A percentile compares a stretch with the other conserved stretches of the same genome.
These are phyloP conservation scores for Tridacna crocea DNA, from an alignment of 2,888 invertebrate species.

Conservation along the genomic window DNA sequence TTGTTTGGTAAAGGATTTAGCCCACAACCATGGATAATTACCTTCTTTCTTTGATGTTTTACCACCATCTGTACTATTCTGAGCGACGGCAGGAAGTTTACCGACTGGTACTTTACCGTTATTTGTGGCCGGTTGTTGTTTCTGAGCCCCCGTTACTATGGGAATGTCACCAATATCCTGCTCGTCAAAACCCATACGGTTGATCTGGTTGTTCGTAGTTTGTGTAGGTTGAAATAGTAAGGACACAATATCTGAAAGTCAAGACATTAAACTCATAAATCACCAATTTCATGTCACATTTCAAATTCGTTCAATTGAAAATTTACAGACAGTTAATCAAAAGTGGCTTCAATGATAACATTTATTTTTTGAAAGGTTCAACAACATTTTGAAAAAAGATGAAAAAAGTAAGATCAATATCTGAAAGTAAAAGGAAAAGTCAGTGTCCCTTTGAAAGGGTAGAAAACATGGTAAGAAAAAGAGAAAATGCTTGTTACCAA, in stretches of 20 bases:
- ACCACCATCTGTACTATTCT: slow-evolving; percentile 57
- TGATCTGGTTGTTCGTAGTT: slow-evolving; percentile 95
- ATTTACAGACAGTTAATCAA: too few species aligned
- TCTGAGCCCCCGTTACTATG: slow-evolving; percentile 49
- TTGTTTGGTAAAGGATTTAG: too few species aligned
- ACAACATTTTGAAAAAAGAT: too few species aligned
- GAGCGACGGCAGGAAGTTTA: slow-evolving; percentile 64
- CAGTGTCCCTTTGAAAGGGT: too few species aligned
- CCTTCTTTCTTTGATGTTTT: slow-evolving; percentile 71
- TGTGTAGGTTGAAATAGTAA: slow-evolving; percentile 92
- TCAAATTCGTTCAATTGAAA: background rate
- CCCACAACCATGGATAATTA: background rate
- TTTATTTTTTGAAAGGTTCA: too few species aligned
- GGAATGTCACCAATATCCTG: slow-evolving; percentile 82
- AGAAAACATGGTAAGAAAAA: too few species aligned
- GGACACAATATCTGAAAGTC: slow-evolving; percentile 95
- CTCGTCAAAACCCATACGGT: slow-evolving; percentile 93
- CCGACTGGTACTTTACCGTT: slow-evolving; percentile 66
- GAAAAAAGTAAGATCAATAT: too few species aligned
- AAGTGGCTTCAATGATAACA: too few species aligned
- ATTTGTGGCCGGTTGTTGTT: slow-evolving; percentile 41
- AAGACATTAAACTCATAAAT: background rate
- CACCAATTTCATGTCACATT: background rate
- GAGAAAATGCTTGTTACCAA: too few species aligned
- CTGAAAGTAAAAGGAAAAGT: too few species aligned